A percentile compares a stretch with the other conserved stretches of the same genome.
Evolutionary conservation across 2,113 vertebrate genomes (phyloP).

Genomic region (Edolisoma coerulescens): DNA sequence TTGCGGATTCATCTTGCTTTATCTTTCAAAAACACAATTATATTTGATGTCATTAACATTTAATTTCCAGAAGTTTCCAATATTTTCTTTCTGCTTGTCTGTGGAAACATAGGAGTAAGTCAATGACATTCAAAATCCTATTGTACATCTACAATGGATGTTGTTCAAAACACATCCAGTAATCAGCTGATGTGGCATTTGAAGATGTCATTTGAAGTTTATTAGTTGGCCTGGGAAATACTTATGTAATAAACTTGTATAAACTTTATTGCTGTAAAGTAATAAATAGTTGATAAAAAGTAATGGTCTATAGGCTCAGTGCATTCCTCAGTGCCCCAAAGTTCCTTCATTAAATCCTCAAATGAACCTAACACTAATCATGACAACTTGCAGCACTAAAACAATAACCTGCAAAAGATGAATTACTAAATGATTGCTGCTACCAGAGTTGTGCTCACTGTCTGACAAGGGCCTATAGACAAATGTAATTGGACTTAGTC

Average conservation of each 20-base stretch:
- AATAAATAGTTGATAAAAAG: constrained; percentile 18
- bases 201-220: not conserved
- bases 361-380: not conserved
- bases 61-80: not conserved
- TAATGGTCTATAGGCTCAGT: not conserved
- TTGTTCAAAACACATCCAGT: not conserved
- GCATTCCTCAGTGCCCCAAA: not conserved
- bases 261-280: not conserved
- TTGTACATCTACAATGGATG: not conserved
- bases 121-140: not conserved
- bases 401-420: constrained; percentile 25
- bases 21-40: not conserved
- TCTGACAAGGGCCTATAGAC: not conserved
- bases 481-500: not conserved
- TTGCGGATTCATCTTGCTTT: not conserved
- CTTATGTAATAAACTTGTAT: not conserved
- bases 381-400: constrained; percentile 3
- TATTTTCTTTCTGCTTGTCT: not conserved
- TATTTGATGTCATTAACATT: not conserved
- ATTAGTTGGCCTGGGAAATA: not conserved
- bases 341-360: constrained; percentile 37
- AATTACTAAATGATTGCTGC: not conserved
- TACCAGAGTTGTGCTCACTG: not conserved
- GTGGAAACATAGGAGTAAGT: not conserved
- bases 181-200: not conserved